phyloP scores from a whole-genome alignment of 2,113 vertebrate species.

The Tympanuchus pallidicinctus region DNA sequence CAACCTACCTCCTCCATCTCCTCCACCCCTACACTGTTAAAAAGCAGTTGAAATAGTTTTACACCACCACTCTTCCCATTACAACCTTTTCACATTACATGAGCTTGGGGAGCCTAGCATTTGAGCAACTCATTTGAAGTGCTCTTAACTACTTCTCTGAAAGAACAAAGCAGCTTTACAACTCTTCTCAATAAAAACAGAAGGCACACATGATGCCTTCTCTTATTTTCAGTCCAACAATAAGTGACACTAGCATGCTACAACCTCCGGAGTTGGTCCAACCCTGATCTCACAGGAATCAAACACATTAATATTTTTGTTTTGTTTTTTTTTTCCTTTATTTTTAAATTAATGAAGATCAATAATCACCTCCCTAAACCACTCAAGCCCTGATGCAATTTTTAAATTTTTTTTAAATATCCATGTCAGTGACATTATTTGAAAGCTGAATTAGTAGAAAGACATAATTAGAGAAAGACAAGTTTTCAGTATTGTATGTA shows the following conservation, averaged over 20 bases:
- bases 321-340: background rate
- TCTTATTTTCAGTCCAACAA: conserved; percentile 45
- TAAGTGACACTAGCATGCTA: background rate
- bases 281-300: conserved; percentile 2
- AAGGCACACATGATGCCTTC: conserved; percentile 28
- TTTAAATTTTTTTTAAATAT: background rate
- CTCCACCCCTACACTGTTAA: background rate
- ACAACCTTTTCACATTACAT: background rate
- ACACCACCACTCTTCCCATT: background rate
- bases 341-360: background rate
- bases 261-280: background rate
- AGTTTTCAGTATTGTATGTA: background rate
- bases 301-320: background rate
- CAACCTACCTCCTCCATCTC: conserved; percentile 11
- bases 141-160: conserved; percentile 49
- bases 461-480: background rate
- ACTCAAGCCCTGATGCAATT: background rate
- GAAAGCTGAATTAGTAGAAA: conserved; percentile 31
- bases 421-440: background rate
- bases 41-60: conserved; percentile 49
- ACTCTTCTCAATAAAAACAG: conserved; percentile 24
- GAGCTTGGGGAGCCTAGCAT: background rate
- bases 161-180: conserved; percentile 67
- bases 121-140: conserved; percentile 34
- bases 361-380: background rate